Percentiles rank a stretch among this genome's conserved stretches.
Conservation (phyloP, 2,113 vertebrate species). For the Pitta sordida region DNA sequence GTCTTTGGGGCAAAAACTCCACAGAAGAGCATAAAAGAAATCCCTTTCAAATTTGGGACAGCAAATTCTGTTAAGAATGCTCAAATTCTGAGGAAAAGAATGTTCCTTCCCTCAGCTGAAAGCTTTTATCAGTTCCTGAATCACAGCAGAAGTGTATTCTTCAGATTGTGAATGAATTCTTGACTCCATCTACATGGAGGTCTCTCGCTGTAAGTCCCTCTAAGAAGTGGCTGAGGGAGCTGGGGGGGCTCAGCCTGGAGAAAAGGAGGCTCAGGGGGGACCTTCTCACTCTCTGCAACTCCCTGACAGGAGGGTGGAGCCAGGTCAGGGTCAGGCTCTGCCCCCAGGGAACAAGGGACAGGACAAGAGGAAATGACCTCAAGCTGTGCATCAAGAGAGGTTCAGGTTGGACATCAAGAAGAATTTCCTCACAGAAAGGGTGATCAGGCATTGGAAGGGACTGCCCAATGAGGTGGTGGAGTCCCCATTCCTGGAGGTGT, state of each 20-base stretch:
- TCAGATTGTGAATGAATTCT: not conserved
- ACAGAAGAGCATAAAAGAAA: not conserved
- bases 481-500: not conserved
- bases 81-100: not conserved
- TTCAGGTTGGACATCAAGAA: not conserved
- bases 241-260: not conserved
- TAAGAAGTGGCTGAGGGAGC: not conserved
- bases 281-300: not conserved
- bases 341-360: not conserved
- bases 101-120: not conserved
- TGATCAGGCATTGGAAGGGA: fast-evolving
- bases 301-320: not conserved
- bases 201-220: not conserved
- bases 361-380: not conserved
- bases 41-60: not conserved
- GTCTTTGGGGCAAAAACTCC: not conserved
- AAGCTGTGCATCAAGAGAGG: not conserved
- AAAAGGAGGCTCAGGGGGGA: not conserved
- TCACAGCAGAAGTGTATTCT: not conserved
- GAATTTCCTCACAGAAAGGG: not conserved
- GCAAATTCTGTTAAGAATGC: not conserved
- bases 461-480: not conserved
- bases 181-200: not conserved
- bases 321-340: not conserved
- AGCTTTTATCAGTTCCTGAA: not conserved